Evolutionary conservation across 2,888 invertebrate genomes (phyloP), one percentile per base, ranked within the genome.

Genomic region (Strigamia maritima): DNA sequence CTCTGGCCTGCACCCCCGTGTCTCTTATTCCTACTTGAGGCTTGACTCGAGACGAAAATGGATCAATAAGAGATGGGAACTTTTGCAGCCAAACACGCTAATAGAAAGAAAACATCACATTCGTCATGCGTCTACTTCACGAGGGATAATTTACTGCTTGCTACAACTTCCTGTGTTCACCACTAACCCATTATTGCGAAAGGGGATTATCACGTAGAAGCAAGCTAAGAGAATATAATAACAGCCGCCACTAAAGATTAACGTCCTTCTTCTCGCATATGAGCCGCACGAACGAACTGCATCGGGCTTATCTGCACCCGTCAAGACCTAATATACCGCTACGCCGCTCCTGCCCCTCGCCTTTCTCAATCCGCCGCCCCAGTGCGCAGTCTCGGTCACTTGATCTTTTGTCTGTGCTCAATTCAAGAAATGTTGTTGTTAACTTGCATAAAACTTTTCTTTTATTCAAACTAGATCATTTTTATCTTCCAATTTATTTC

Each of bases 161-260:
- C 60, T 24, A 22, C 60, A 60, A 60, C 60, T 60, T 60, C 60
- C 60, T 60, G 60, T 8, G 60, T 60, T 24, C 60, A 60, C 60
- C 60, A 7, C 60, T 60, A 60, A 24, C 60, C 60, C 60, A 19
- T 60, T 60, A 60, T 60, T 60, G 60, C 60, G 22, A n/a, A 60
- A 60, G 60, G 60, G 60, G 60, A 60, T 60, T 60, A 60, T 60
- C 60, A 60, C 60, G 60, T 60, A 60, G 60, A 60, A 60, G 60
- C 22, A 60, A 60, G 60, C 22, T 10, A 24, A 60, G 22, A 60
- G 60, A 60, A 60, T 60, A 60, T 60, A 60, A 60, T 60, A 60
- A 60, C 60, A 60, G 60, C 19, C 60, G 16, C 60, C 60, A 60
- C 24, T 60, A 60, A 60, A 60, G 60, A 60, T 60, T 60, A 60